Evolutionary conservation across 1,140 invertebrate species (phyloP).

Genomic region (Bicyclus anynana): DNA sequence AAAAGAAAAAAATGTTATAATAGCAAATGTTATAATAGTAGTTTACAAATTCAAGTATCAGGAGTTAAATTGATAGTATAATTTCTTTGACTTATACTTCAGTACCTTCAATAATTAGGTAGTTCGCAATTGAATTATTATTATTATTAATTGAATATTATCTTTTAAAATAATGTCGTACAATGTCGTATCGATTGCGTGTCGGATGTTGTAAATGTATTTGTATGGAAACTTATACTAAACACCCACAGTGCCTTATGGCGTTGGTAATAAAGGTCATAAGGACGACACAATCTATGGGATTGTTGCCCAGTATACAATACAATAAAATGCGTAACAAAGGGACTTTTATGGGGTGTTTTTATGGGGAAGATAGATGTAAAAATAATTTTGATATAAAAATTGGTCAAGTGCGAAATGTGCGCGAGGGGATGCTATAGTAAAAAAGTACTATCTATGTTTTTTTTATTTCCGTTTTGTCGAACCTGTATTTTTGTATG

Average conservation of each 20-base stretch:
- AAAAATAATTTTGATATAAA: conserved; percentile 19
- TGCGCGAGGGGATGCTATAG: background rate
- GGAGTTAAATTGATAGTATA: too few relatives aligned
- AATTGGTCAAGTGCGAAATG: conserved; percentile 9
- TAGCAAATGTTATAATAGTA: too few relatives aligned
- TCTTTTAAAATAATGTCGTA: background rate
- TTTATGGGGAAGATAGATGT: conserved; percentile 20
- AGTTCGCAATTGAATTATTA: too few relatives aligned
- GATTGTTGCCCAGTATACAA: conserved; percentile 4
- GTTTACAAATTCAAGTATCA: too few relatives aligned
- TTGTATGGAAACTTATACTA: background rate
- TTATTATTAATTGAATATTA: background rate
- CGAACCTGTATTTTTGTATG: background rate
- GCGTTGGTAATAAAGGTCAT: background rate
- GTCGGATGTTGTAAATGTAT: background rate
- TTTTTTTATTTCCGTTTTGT: background rate
- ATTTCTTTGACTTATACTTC: too few relatives aligned
- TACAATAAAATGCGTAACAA: conserved; percentile 21
- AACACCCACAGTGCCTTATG: background rate
- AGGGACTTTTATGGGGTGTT: conserved; percentile 13
- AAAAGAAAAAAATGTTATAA: too few relatives aligned
- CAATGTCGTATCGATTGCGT: background rate
- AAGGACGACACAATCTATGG: background rate
- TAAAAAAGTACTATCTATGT: background rate
- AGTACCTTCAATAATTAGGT: too few relatives aligned